Evolutionary conservation across 2,113 vertebrate genomes (phyloP).

Genomic region (Plotosus lineatus): DNA sequence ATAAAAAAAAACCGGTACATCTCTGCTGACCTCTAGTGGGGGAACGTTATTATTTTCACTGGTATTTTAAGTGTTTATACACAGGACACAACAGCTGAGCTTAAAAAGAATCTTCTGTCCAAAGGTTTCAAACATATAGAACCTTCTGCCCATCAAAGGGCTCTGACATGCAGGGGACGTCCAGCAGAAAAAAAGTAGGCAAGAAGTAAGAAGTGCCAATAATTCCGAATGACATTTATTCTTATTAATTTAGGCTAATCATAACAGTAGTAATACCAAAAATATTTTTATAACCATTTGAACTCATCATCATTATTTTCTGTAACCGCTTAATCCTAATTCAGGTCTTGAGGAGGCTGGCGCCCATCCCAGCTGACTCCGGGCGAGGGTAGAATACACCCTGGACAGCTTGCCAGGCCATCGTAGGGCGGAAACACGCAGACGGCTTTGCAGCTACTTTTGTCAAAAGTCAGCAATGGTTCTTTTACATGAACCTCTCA

Average conservation of each 20-base stretch:
- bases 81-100: background rate
- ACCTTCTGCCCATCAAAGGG: background rate
- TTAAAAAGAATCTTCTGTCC: background rate
- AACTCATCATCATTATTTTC: background rate
- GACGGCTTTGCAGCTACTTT: too few relatives aligned
- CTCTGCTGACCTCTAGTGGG: constrained; percentile 44
- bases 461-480: too few relatives aligned
- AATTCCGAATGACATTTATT: background rate
- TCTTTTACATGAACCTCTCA: too few relatives aligned
- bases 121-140: too few relatives aligned
- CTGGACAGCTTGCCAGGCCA: too few relatives aligned
- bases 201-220: background rate
- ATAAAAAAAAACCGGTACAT: background rate
- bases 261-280: too few relatives aligned
- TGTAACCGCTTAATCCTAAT: too few relatives aligned
- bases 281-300: background rate
- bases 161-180: background rate
- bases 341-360: too few relatives aligned
- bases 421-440: too few relatives aligned
- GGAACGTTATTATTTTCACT: background rate
- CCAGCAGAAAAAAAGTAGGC: background rate
- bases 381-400: too few relatives aligned
- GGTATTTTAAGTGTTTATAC: background rate
- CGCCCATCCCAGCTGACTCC: too few relatives aligned
- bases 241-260: background rate